Conservation (phyloP, 2,113 vertebrate genomes). For the Corydoras maculifer region DNA sequence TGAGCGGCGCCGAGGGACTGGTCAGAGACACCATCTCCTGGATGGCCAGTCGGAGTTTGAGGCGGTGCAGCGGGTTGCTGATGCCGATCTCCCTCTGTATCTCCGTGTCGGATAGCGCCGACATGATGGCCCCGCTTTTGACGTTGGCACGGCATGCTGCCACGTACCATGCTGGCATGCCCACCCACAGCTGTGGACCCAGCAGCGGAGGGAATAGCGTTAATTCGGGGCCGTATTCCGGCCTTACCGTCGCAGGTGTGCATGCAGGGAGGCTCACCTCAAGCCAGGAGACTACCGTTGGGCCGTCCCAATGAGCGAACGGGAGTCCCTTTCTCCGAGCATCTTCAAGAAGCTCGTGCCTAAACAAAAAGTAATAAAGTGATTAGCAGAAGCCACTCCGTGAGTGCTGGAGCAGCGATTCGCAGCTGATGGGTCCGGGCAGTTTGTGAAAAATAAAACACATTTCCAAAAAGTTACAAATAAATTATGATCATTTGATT, state of each 20-base stretch:
- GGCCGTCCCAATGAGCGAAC: slow-evolving; percentile 95
- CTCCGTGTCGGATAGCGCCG: slow-evolving; percentile 90
- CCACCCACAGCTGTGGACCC: slow-evolving; percentile 84
- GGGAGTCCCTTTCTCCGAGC: slow-evolving; percentile 87
- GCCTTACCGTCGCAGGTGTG: background rate
- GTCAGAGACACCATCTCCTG: slow-evolving; percentile 97
- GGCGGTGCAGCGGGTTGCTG: slow-evolving; percentile 90
- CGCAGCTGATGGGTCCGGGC: too few species aligned
- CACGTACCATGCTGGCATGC: slow-evolving; percentile 97
- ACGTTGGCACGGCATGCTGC: slow-evolving; percentile 93
- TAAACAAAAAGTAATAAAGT: slow-evolving; percentile 37
- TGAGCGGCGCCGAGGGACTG: slow-evolving; percentile 82
- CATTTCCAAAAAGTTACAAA: too few species aligned
- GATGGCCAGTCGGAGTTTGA: slow-evolving; percentile 92
- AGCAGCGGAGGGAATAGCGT: background rate
- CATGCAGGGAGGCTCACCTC: slow-evolving; percentile 70
- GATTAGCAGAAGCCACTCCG: too few species aligned
- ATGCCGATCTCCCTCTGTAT: slow-evolving; percentile 97
- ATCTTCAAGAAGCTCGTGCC: slow-evolving; percentile 92
- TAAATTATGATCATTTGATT: too few species aligned
- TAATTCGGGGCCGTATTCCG: too few species aligned
- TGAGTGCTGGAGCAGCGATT: too few species aligned
- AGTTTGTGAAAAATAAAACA: too few species aligned
- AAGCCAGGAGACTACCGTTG: slow-evolving; percentile 96
- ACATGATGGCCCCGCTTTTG: slow-evolving; percentile 98